Conservation (phyloP, 2,888 invertebrate species). For the Rotaria magnacalcarata region DNA sequence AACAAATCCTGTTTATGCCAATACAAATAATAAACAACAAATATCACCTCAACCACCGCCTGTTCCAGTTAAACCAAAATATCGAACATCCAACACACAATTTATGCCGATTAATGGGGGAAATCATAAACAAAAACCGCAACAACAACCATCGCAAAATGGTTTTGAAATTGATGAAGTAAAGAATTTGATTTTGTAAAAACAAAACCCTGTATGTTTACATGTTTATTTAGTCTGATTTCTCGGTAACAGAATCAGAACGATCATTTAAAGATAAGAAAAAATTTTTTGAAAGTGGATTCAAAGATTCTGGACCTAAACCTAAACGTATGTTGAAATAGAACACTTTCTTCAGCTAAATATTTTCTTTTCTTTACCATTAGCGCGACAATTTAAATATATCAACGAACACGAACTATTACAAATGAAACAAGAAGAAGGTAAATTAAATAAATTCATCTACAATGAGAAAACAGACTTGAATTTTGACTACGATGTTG, state of each 20-base stretch:
- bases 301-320: background rate
- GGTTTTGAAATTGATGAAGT: conserved; percentile 34
- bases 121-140: background rate
- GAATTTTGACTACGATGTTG: too few relatives aligned
- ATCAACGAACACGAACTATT: conserved; percentile 44
- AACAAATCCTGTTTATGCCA: background rate
- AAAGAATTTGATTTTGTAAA: background rate
- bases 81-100: background rate
- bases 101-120: background rate
- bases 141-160: background rate
- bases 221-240: background rate
- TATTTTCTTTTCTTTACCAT: background rate
- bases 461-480: too few relatives aligned
- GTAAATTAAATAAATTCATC: background rate
- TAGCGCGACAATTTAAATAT: conserved; percentile 44
- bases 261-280: conserved; percentile 44
- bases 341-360: background rate
- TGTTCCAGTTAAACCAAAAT: conserved; percentile 32
- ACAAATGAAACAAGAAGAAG: conserved; percentile 46
- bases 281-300: conserved; percentile 43
- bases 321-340: conserved; percentile 40
- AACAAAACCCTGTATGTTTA: background rate
- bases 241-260: conserved; percentile 37
- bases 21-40: background rate
- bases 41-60: conserved; percentile 22